Evolutionary conservation across 2,113 vertebrate genomes (phyloP).

Genomic region (zebrafish (Danio rerio)): GRCz12tu NC_133186.1:21153501-21154000

Average conservation of each 20-base stretch:
- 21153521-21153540: neutral
- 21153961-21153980: neutral
- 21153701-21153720: constrained; percentile 5
- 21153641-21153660: constrained; percentile 31
- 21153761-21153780: constrained; percentile 66
- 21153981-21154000: neutral
- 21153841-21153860: constrained; percentile 1
- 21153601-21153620: neutral
- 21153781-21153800: constrained; percentile 33
- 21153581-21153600: constrained; percentile 22
- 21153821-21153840: constrained; percentile 17
- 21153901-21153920: constrained; percentile 5
- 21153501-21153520: neutral
- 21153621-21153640: constrained; percentile 43
- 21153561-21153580: neutral
- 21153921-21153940: constrained; percentile 1
- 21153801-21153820: neutral
- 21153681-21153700: constrained; percentile 31
- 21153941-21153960: neutral
- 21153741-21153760: neutral
- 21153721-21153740: neutral
- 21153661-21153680: constrained; percentile 9
- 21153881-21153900: neutral
- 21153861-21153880: neutral
- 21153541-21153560: no score